These are phyloP conservation scores for Tinamus guttatus DNA, from an alignment of 2,113 vertebrate genomes.

Conservation along the genomic window DNA sequence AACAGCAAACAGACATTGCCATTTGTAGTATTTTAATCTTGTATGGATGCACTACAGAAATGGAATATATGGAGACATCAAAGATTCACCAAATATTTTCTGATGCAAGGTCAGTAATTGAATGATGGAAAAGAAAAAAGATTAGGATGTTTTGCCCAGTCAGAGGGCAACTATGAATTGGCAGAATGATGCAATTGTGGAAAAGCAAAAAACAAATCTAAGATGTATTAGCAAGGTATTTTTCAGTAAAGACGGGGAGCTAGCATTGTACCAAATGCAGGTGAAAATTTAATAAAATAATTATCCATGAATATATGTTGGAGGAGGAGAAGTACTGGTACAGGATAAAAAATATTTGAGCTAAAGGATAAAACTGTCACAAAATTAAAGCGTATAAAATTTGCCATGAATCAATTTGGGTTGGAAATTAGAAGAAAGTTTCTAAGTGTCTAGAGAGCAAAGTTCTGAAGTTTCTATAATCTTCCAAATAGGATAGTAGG, in stretches of 20 bases:
- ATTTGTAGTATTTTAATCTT: not conserved
- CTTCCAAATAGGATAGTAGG: not conserved
- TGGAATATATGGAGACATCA: not conserved
- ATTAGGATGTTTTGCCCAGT: not conserved
- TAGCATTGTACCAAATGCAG: not conserved
- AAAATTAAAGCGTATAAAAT: not conserved
- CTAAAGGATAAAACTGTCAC: not conserved
- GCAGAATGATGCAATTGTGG: not conserved
- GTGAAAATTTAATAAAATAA: not conserved
- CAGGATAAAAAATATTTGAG: not conserved
- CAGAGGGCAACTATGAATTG: not conserved
- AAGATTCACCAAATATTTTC: not conserved
- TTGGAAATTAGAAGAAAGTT: not conserved
- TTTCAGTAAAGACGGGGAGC: not conserved
- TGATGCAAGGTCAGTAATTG: not conserved
- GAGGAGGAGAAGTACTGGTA: not conserved
- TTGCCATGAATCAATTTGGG: not conserved
- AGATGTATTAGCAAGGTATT: not conserved
- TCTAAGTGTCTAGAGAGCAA: not conserved
- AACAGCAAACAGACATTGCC: not conserved
- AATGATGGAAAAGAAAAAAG: not conserved
- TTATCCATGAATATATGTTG: not conserved
- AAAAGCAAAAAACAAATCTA: not conserved
- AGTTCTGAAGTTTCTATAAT: not conserved
- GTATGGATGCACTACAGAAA: not conserved